Base-by-base conservation (phyloP, 2,888 invertebrate species). In the Lysandra bellargus region DNA sequence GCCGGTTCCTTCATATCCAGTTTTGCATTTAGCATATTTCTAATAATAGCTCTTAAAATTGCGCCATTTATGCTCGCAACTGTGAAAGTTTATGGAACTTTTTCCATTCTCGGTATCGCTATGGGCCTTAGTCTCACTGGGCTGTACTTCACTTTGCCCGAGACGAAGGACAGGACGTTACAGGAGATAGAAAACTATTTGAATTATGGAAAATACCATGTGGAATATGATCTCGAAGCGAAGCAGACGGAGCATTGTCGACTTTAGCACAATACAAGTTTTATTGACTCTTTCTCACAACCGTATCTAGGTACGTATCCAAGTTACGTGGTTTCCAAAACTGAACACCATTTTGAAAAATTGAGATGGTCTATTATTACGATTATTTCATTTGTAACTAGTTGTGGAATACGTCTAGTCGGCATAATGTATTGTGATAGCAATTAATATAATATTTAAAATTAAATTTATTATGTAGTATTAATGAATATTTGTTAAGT, bases 171-270 rank as follows among this genome's bases (percentile, higher is more conserved):
- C 69, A 80, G 49, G 33, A 80, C 80, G 4, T 72, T 80, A 2
- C 80, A 80, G 14, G 78, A 80, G n/a, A 80, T 80, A 12, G 80
- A 80, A 69, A 14, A 80, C 44, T 78, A 76, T 30, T 80, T 78
- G 4, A 78, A 75, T 17, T 76, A 49, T 49, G 80, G 80, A 2
- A 78, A 57, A 23, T 78, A 69, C 23, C 78, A 69, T 5, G 33
- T 69, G 4, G 69, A 69, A 69, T 69, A 69, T 37, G 69, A 69
- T 37, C 69, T 69, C 33, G 37, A 33, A 69, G 69, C 69, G 1
- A 69, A 69, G 33, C 69, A 37, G 9, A 69, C 69, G 5, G 69
- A 69, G 69, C 69, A 69, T 69, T 69, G 69, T 37, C 69, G 33
- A 33, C 33, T 69, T 4, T 69, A 33, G 30, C 4, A 9, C 6